These are phyloP conservation scores for Panthera uncia DNA, from an alignment of 2,113 vertebrate species.

Conservation along the genomic window DNA sequence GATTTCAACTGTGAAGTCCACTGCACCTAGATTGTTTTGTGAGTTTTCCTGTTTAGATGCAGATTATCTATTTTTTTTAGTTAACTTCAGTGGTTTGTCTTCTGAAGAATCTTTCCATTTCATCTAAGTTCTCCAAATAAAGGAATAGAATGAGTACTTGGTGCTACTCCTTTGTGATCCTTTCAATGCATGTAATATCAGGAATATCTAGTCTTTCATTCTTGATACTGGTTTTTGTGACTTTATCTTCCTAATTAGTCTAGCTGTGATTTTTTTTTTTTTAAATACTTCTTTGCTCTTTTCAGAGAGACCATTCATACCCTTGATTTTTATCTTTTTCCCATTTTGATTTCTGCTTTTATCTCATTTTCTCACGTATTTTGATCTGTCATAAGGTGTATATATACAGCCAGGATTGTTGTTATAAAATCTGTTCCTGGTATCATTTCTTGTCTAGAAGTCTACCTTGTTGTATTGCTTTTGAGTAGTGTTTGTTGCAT, in stretches of 20 bases:
- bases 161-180: neutral
- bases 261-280: neutral
- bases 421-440: neutral
- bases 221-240: neutral
- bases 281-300: neutral
- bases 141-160: neutral
- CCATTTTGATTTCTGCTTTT: neutral
- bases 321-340: neutral
- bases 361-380: neutral
- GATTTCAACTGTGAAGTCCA: neutral
- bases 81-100: neutral
- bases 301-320: neutral
- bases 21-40: neutral
- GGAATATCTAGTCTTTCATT: neutral
- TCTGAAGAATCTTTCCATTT: neutral
- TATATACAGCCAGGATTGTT: no score
- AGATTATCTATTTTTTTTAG: neutral
- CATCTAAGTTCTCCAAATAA: neutral
- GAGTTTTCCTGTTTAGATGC: neutral
- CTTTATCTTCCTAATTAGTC: neutral
- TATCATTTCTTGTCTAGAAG: neutral
- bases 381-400: neutral
- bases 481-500: neutral
- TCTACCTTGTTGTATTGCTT: neutral
- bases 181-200: neutral